Conservation (phyloP, 2,113 vertebrate species). For the Nyctibius bracteatus region DNA sequence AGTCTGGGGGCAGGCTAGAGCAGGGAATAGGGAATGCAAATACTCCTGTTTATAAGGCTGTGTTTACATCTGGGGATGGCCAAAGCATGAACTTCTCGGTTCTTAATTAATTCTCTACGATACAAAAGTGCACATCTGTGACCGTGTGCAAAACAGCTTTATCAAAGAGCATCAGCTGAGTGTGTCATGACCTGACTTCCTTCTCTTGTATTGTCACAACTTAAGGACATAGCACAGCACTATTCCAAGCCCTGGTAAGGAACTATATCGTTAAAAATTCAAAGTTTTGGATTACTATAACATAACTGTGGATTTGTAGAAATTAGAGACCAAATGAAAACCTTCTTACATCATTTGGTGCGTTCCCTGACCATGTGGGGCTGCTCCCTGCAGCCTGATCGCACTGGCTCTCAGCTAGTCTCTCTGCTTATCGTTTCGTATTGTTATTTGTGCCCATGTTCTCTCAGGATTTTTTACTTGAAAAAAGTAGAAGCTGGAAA, state of each 20-base stretch:
- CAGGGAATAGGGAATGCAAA: not conserved
- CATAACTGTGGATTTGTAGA: slow-evolving; percentile 36
- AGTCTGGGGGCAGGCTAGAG: not conserved
- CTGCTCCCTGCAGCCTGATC: slow-evolving; percentile 29
- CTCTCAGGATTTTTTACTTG: not conserved
- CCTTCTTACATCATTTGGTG: slow-evolving; percentile 33
- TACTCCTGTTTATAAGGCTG: not conserved
- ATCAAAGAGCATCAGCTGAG: not conserved
- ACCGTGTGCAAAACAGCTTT: not conserved
- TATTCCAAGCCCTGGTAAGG: not conserved
- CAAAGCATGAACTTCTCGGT: not conserved
- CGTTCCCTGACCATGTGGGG: slow-evolving; percentile 19
- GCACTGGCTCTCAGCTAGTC: not conserved
- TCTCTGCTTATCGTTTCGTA: not conserved
- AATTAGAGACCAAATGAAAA: slow-evolving; percentile 41
- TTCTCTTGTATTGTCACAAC: not conserved
- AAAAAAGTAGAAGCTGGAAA: not conserved
- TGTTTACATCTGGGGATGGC: not conserved
- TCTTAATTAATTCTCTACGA: not conserved
- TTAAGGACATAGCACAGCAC: not conserved
- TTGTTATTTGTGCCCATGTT: not conserved
- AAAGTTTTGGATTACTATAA: not conserved
- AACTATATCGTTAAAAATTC: not conserved
- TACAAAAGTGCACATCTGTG: not conserved
- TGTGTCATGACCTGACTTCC: not conserved